Evolutionary conservation across 1,140 invertebrate species (phyloP).

Genomic region (Oncopodura yosiiana): DNA sequence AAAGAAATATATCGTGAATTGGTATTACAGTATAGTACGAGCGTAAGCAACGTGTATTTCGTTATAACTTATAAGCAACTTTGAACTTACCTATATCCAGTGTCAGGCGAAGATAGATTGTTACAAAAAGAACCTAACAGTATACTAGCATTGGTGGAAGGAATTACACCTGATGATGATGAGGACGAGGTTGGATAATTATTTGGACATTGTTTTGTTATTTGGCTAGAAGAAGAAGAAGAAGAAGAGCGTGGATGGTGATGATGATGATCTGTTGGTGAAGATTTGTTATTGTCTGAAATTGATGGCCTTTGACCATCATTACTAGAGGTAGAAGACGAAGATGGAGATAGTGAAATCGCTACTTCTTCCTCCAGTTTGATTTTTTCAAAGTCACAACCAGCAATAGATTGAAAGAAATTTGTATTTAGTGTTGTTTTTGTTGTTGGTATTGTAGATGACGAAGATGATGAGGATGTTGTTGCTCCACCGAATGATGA

Average conservation of each 20-base stretch:
- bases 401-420: not conserved
- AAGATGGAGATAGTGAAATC: not conserved
- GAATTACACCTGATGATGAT: too few species aligned
- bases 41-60: too few species aligned
- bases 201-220: too few species aligned
- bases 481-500: not conserved
- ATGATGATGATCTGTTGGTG: too few species aligned
- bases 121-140: slow-evolving; percentile 27
- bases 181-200: too few species aligned
- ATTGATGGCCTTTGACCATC: not conserved
- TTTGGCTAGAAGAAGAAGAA: too few species aligned
- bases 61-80: too few species aligned
- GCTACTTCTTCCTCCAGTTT: not conserved
- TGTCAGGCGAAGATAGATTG: slow-evolving; percentile 35
- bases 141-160: slow-evolving; percentile 13
- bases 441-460: not conserved
- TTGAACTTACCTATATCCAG: too few species aligned
- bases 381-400: not conserved
- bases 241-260: too few species aligned
- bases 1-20: too few species aligned
- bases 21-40: too few species aligned
- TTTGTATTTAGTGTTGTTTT: not conserved
- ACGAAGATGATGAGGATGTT: slow-evolving; percentile 9
- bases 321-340: not conserved
- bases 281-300: not conserved